These are phyloP conservation scores for Lasioglossum malachurum DNA, from an alignment of 2,888 invertebrate species.

Conservation along the genomic window DNA sequence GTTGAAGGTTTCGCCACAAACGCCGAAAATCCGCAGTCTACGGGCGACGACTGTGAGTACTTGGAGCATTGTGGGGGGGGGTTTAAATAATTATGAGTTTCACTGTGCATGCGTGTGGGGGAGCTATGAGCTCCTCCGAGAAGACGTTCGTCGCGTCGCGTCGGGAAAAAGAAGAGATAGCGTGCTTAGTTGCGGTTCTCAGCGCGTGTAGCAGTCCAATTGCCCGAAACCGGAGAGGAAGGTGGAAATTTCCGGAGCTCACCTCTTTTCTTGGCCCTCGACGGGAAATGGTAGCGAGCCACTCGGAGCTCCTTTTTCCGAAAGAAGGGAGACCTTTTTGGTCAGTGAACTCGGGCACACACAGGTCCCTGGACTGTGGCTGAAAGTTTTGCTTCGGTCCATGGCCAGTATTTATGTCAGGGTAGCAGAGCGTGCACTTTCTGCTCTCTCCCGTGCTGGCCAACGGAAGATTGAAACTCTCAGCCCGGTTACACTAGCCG, in stretches of 20 bases:
- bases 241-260: conserved; percentile 54
- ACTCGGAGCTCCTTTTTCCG: conserved; percentile 53
- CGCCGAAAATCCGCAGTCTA: not conserved
- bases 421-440: conserved; percentile 55
- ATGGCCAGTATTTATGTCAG: conserved; percentile 54
- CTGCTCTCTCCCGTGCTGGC: conserved; percentile 29
- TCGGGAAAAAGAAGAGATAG: conserved; percentile 44
- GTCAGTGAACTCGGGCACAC: conserved; percentile 34
- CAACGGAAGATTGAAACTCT: conserved; percentile 53
- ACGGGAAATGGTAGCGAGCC: conserved; percentile 53
- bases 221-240: conserved; percentile 58
- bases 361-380: conserved; percentile 38
- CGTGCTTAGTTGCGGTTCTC: conserved; percentile 50
- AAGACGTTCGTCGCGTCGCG: not conserved
- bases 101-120: conserved; percentile 18
- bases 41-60: not conserved
- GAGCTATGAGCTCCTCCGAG: conserved; percentile 5
- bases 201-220: conserved; percentile 49
- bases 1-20: not conserved
- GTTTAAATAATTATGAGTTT: not conserved
- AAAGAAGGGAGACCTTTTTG: conserved; percentile 41
- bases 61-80: not conserved
- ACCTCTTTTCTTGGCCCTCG: conserved; percentile 41
- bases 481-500: not conserved
- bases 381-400: conserved; percentile 46